Conservation (phyloP, 2,888 invertebrate genomes). For the Caradrina clavipalpis region DNA sequence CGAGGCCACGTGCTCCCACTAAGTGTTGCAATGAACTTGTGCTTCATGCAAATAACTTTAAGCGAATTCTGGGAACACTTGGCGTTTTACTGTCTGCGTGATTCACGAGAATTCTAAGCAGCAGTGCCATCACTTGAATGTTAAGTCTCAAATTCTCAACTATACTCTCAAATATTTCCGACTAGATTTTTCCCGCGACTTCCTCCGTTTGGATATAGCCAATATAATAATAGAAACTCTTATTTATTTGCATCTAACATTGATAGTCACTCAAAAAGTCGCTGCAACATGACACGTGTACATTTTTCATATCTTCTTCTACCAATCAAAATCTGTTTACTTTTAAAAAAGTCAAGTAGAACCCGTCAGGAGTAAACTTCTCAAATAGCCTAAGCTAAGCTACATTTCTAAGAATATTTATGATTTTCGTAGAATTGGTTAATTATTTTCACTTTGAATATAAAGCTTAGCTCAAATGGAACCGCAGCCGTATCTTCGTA, state of each 20-base stretch:
- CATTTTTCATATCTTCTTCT: background rate
- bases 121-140: constrained; percentile 14
- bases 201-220: too few species aligned
- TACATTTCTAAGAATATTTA: background rate
- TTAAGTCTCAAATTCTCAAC: constrained; percentile 1
- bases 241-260: background rate
- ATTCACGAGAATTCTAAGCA: constrained; percentile 12
- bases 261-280: background rate
- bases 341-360: background rate
- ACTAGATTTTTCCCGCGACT: too few species aligned
- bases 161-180: constrained; percentile 8
- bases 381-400: background rate
- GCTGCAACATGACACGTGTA: background rate
- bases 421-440: too few species aligned
- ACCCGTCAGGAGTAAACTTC: too few species aligned
- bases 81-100: constrained; percentile 10
- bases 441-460: too few species aligned
- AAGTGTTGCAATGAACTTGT: constrained; percentile 49
- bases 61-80: constrained; percentile 24
- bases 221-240: constrained; percentile 21
- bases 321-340: background rate
- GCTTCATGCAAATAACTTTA: constrained; percentile 24
- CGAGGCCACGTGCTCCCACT: constrained; percentile 33
- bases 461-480: too few species aligned
- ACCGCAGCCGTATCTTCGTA: background rate